Conservation (phyloP, 2,888 invertebrate genomes). For the Listrodromus nycthemerus region DNA sequence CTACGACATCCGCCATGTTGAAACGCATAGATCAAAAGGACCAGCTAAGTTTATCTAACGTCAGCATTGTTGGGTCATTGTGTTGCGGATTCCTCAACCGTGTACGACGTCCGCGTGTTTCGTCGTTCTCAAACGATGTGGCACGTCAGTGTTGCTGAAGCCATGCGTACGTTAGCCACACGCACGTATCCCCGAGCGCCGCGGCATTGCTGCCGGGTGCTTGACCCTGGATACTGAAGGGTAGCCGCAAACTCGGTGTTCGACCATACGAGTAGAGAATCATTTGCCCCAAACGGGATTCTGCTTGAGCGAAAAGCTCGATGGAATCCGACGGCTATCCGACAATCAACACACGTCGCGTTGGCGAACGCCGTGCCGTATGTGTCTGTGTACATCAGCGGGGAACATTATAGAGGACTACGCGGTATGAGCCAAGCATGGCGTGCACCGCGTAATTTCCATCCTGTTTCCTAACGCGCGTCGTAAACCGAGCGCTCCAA, state of each 20-base stretch:
- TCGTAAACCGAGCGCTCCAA: slow-evolving; percentile 50
- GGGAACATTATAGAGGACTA: slow-evolving; percentile 19
- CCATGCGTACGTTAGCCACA: slow-evolving; percentile 37
- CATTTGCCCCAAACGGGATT: background rate
- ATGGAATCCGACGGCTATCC: background rate
- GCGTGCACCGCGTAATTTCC: slow-evolving; percentile 35
- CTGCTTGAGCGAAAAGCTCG: slow-evolving; percentile 13
- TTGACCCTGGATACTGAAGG: slow-evolving; percentile 6
- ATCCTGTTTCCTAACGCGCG: slow-evolving; percentile 27
- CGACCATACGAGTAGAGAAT: background rate
- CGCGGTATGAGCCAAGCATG: background rate
- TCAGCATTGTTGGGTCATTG: slow-evolving; percentile 45
- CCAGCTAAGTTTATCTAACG: slow-evolving; percentile 45
- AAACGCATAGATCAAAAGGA: no score
- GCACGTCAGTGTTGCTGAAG: slow-evolving; percentile 28
- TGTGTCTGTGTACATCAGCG: background rate
- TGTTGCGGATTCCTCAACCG: slow-evolving; percentile 44
- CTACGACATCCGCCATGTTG: no score
- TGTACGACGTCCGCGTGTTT: background rate
- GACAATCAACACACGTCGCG: background rate
- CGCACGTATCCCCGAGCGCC: slow-evolving; percentile 5
- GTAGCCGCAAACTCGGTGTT: slow-evolving; percentile 21
- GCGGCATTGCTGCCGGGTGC: slow-evolving; percentile 34
- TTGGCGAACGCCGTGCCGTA: background rate
- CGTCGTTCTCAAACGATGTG: slow-evolving; percentile 49